Evolutionary conservation across 2,797 vertebrate species (phyloP).

Genomic region (Syngnathus rostellatus): DNA sequence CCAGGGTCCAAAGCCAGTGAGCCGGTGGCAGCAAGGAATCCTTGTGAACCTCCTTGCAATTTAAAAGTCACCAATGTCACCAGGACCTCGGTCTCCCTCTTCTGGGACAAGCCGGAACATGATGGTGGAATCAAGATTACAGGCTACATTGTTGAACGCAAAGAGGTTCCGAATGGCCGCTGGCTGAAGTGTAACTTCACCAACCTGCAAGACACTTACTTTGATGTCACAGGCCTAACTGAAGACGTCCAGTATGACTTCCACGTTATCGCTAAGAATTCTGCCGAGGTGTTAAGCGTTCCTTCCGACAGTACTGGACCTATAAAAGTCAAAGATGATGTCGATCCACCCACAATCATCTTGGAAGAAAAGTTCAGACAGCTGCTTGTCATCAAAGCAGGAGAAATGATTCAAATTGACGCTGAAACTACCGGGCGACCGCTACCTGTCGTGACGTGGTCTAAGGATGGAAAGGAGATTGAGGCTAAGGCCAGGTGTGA

Average conservation of each 20-base stretch:
- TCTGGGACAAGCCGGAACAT: conserved; percentile 87
- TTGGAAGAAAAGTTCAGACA: conserved; percentile 89
- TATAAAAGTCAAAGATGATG: conserved; percentile 91
- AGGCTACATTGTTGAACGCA: conserved; percentile 89
- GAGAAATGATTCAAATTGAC: conserved; percentile 87
- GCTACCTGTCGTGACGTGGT: conserved; percentile 88
- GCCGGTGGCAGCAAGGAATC: conserved; percentile 88
- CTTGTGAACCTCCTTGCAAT: conserved; percentile 88
- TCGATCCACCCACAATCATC: conserved; percentile 90
- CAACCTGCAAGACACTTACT: conserved; percentile 90
- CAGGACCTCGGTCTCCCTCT: conserved; percentile 87
- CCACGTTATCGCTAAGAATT: conserved; percentile 89
- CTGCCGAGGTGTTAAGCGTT: conserved; percentile 83
- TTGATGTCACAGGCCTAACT: conserved; percentile 87
- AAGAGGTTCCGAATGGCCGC: conserved; percentile 86
- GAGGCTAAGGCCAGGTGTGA: conserved; percentile 90
- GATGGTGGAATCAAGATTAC: conserved; percentile 90
- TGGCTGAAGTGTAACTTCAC: conserved; percentile 97
- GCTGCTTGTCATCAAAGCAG: conserved; percentile 85
- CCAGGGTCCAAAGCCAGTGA: conserved; percentile 86
- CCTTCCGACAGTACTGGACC: conserved; percentile 88
- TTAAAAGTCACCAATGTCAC: conserved; percentile 94
- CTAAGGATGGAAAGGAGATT: conserved; percentile 89
- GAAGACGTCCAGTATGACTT: conserved; percentile 97
- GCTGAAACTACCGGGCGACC: conserved; percentile 89